Evolutionary conservation across 2,797 vertebrate genomes (phyloP).

Genomic region (Sebastes hubbsi): DNA sequence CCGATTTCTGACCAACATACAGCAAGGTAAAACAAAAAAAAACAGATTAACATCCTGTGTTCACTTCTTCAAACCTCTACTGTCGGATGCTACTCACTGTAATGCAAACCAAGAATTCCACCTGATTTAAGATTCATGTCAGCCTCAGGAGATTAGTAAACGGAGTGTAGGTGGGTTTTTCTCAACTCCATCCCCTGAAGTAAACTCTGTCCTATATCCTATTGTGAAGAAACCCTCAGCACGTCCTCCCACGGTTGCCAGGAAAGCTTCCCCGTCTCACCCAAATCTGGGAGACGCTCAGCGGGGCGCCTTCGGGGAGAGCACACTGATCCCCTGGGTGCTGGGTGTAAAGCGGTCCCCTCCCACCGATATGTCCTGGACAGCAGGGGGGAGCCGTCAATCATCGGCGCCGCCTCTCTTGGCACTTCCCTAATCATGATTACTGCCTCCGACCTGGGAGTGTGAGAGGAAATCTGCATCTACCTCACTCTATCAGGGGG

Average conservation of each 20-base stretch:
- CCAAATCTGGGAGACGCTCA: slow-evolving; percentile 17
- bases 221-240: slow-evolving; percentile 10
- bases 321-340: slow-evolving; percentile 35
- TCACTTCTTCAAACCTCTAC: not conserved
- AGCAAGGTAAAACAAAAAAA: not conserved
- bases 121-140: slow-evolving; percentile 11
- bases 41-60: not conserved
- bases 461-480: slow-evolving; percentile 48
- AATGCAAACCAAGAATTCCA: not conserved
- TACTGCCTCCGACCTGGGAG: slow-evolving; percentile 28
- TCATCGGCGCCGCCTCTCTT: slow-evolving; percentile 39
- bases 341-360: slow-evolving; percentile 29
- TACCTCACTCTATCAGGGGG: slow-evolving; percentile 40
- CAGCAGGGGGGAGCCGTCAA: slow-evolving; percentile 36
- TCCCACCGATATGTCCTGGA: slow-evolving; percentile 60
- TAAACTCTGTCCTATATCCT: slow-evolving; percentile 37
- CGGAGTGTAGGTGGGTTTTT: slow-evolving; percentile 31
- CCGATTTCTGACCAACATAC: not conserved
- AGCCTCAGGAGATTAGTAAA: slow-evolving; percentile 15
- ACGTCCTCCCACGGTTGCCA: slow-evolving; percentile 14
- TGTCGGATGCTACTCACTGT: not conserved
- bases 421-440: slow-evolving; percentile 46
- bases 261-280: slow-evolving; percentile 29
- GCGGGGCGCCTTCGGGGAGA: slow-evolving; percentile 15
- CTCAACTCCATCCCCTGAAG: slow-evolving; percentile 22